Conservation (phyloP, 2,113 vertebrate species). For the Amazona vittata region DNA sequence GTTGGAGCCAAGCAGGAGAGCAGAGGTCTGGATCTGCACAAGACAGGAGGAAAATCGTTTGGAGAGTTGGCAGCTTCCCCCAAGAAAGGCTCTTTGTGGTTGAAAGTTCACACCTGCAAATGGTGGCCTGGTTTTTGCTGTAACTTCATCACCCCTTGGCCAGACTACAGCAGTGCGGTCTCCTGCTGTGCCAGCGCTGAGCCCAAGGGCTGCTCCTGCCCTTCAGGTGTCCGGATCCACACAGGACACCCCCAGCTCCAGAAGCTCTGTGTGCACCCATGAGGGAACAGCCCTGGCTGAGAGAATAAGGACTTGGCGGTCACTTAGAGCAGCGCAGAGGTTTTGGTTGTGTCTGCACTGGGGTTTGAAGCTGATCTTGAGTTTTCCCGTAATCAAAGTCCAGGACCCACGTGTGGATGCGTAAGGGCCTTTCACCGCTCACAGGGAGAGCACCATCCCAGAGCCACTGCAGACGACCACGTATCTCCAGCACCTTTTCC, state of each 20-base stretch:
- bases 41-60: background rate
- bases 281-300: background rate
- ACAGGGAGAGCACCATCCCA: background rate
- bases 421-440: background rate
- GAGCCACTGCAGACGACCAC: background rate
- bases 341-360: background rate
- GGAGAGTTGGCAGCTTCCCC: background rate
- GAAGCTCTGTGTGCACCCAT: fast-evolving
- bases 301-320: background rate
- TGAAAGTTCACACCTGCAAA: background rate
- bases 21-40: background rate
- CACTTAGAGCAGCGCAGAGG: fast-evolving
- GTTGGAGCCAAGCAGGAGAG: background rate
- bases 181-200: fast-evolving
- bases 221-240: background rate
- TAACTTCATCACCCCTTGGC: constrained; percentile 34
- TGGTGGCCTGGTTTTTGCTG: background rate
- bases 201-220: background rate
- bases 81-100: background rate
- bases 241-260: background rate
- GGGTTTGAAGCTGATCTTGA: background rate
- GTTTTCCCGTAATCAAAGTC: background rate
- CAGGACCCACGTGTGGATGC: fast-evolving
- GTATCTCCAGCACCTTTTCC: background rate
- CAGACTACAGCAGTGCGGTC: background rate